Base-by-base conservation (phyloP, 1,140 invertebrate genomes). In the Coelopa frigida region DNA sequence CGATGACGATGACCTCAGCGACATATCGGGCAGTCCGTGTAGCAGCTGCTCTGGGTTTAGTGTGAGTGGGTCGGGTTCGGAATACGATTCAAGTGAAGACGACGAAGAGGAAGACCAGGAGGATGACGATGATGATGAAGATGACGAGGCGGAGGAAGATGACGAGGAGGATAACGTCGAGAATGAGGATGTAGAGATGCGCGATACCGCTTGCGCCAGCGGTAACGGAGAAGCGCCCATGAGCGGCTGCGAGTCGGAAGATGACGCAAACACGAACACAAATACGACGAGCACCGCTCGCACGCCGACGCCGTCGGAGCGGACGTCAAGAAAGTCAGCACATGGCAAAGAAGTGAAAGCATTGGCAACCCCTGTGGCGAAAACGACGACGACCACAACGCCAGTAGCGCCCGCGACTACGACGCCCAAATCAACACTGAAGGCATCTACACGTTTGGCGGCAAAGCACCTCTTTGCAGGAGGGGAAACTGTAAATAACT, bases 21-120 rank as follows among this genome's bases (percentile, higher is more conserved):
- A 68, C 2, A 55, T 57, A 45, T 61, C 64, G 1, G 62, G 59
- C 31, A 68, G 66, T 52, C 63, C 62, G 1, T 70, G 67, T 50
- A 70, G 66, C 49, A 69, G 66, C 44, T 70, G 67, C 36, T 62
- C 58, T 3, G 66, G 61, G 29, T 63, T 68, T 17, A 61, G 58
- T 37, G 57, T 63, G 42, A 61, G 61, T 23, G 66, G 63, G 38
- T 66, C 56, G 18, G 57, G 60, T 8, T 69, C 66, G 0, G 63
- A 69, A 22, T 69, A 63, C 27, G 63, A 66, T 42, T 62, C 59
- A 42, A 53, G 49, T 22, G 46, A 44, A 20, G 48, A 50, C 29
- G 65, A 68, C 22, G 62, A 69, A 37, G 58, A 57, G 0, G 66
- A 56, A 27, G 61, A 66, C 5, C 58, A 59, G 2, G 64, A 68